Evolutionary conservation across 2,113 vertebrate genomes (phyloP), one percentile per base, ranked within the genome.

Genomic region (Balaeniceps rex): DNA sequence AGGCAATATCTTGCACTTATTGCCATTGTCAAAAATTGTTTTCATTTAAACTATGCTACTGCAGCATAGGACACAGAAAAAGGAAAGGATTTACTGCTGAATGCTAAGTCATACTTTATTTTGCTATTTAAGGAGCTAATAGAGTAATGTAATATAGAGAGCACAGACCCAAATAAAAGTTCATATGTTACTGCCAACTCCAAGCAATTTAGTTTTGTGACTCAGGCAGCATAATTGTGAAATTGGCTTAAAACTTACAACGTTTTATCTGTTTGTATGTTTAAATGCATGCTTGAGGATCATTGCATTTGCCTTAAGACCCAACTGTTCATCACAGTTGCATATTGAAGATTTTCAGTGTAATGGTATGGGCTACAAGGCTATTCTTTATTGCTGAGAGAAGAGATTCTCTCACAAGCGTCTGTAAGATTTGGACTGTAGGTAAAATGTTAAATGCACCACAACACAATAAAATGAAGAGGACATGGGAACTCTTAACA

Each of bases 81-180:
- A 28, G n/a, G 66, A 42, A 61, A 94, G 89, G 84, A 66, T 89
- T 95, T 94, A 87, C 87, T 91, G 84, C 84, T 77, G 84, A 93
- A 80, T 85, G 85, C 63, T 80, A 95, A 94, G 93, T 94, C 81
- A 94, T 91, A 75, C 80, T 83, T 92, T 83, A 94, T 94, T 92
- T 92, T 90, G 60, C 77, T 97, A 79, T 91, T 95, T 94, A 91
- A 94, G 84, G 70, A 94, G 54, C 87, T 91, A 94, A 95, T 77
- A 69, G 38, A 92, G 70, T 85, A 95, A 91, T 90, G 89, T 70
- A 96, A 92, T 69, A 65, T 25, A 82, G 80, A 83, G 51, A 96
- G 64, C 60, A 86, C 26, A 83, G 88, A 64, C 75, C n/a, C 66
- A 94, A 83, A 94, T 95, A 69, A 66, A 93, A 91, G 58, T 94